Evolutionary conservation across 1,140 invertebrate genomes (phyloP).

Genomic region (Monomorium pharaonis): DNA sequence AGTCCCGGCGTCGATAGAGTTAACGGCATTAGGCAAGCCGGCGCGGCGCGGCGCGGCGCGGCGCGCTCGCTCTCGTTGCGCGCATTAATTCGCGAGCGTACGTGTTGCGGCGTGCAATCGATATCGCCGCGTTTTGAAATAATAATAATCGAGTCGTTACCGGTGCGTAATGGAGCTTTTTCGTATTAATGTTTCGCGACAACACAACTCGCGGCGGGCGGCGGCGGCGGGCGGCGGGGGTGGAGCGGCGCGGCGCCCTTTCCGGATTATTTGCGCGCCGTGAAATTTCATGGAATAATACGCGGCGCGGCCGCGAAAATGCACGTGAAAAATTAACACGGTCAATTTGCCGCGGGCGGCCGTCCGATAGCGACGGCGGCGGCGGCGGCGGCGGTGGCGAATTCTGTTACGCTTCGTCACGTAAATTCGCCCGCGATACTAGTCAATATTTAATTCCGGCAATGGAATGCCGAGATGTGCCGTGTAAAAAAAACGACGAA

Average conservation of each 20-base stretch:
- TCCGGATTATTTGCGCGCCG: constrained; percentile 74
- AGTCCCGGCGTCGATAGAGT: constrained; percentile 35
- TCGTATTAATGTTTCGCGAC: constrained; percentile 70
- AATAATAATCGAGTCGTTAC: constrained; percentile 69
- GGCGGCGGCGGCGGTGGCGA: constrained; percentile 51
- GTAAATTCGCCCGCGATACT: constrained; percentile 67
- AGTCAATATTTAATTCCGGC: constrained; percentile 66
- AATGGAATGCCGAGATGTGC: constrained; percentile 63
- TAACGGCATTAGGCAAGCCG: constrained; percentile 60
- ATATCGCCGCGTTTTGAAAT: constrained; percentile 67
- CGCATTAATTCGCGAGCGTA: constrained; percentile 63
- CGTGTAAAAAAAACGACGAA: too few species aligned
- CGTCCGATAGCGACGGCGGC: neutral
- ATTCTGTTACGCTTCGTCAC: constrained; percentile 72
- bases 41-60: too few species aligned
- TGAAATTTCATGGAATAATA: constrained; percentile 73
- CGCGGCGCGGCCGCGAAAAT: constrained; percentile 67
- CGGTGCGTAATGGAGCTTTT: constrained; percentile 72
- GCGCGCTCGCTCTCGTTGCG: constrained; percentile 43
- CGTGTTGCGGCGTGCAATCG: constrained; percentile 66
- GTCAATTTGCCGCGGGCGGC: constrained; percentile 69
- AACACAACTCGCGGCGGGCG: constrained; percentile 68
- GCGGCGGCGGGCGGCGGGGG: constrained; percentile 44
- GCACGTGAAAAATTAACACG: constrained; percentile 73
- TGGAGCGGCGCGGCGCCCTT: constrained; percentile 64